These are phyloP conservation scores for Apis dorsata DNA, from an alignment of 1,140 invertebrate species.

Conservation along the genomic window DNA sequence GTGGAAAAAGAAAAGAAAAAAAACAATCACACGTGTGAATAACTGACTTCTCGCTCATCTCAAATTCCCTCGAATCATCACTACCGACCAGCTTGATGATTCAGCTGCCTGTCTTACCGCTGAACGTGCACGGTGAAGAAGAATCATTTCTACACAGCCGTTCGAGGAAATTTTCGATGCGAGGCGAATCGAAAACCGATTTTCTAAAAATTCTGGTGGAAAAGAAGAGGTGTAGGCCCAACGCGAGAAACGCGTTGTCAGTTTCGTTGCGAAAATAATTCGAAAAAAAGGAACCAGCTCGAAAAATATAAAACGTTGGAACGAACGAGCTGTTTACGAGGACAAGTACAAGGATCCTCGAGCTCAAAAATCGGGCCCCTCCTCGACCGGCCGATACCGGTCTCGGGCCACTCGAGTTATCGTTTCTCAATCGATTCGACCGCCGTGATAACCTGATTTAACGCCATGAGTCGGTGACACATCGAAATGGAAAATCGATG, in stretches of 20 bases:
- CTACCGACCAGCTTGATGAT: background rate
- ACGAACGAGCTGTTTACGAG: conserved; percentile 54
- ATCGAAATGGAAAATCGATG: conserved; percentile 45
- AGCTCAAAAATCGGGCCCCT: conserved; percentile 65
- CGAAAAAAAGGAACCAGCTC: conserved; percentile 33
- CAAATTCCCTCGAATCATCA: conserved; percentile 23
- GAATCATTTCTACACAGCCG: background rate
- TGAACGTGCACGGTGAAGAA: conserved; percentile 3
- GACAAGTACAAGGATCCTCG: conserved; percentile 56
- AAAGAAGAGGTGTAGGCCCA: too few species aligned
- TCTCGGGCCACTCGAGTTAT: conserved; percentile 54
- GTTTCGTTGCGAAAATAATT: conserved; percentile 49
- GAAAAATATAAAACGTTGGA: conserved; percentile 43
- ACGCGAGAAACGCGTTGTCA: background rate
- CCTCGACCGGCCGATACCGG: conserved; percentile 45
- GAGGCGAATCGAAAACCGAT: background rate
- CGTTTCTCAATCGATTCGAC: conserved; percentile 63
- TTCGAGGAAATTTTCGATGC: background rate
- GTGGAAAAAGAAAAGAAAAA: background rate
- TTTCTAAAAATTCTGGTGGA: background rate
- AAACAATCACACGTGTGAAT: background rate
- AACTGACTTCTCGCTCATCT: background rate
- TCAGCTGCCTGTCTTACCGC: conserved; percentile 6
- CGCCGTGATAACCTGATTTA: conserved; percentile 63
- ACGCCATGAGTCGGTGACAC: conserved; percentile 29